Percentiles rank a stretch among this genome's conserved stretches.
phyloP scores from a whole-genome alignment of 1,140 invertebrate genomes.

The Conus betulinus region DNA sequence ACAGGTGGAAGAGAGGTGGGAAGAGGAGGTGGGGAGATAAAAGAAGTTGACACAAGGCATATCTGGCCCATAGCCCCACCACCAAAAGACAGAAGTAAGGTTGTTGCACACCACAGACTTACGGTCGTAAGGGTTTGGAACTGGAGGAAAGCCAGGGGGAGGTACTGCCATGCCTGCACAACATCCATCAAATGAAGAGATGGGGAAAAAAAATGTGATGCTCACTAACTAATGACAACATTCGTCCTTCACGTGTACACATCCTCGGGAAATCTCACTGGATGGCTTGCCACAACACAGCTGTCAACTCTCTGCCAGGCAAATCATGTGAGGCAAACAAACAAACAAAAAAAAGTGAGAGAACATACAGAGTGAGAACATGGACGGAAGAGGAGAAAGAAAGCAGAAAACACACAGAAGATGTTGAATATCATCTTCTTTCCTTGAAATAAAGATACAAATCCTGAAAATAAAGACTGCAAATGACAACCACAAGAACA shows the following conservation, averaged over 20 bases:
- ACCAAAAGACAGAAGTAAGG: background rate
- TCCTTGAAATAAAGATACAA: background rate
- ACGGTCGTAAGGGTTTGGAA: constrained; percentile 29
- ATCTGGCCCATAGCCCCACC: background rate
- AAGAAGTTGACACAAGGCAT: background rate
- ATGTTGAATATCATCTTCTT: background rate
- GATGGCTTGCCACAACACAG: background rate
- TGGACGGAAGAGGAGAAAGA: too few relatives aligned
- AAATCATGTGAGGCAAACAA: too few relatives aligned
- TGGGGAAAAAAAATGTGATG: background rate
- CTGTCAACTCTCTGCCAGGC: background rate
- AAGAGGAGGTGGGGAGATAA: background rate
- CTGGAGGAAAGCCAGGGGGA: constrained; percentile 43
- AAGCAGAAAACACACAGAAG: background rate
- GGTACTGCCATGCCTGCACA: constrained; percentile 36
- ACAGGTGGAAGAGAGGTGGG: too few relatives aligned
- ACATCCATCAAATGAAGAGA: background rate
- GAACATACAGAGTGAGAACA: too few relatives aligned
- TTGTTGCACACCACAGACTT: background rate
- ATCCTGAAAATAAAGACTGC: background rate
- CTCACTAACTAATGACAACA: background rate
- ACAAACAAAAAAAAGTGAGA: too few relatives aligned
- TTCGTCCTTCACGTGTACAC: background rate
- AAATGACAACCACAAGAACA: background rate
- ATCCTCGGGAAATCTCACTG: background rate